A percentile compares a stretch with the other conserved stretches of the same genome.
Evolutionary conservation across 2,797 vertebrate species (phyloP).

Genomic region (Coregonus sp.): DNA sequence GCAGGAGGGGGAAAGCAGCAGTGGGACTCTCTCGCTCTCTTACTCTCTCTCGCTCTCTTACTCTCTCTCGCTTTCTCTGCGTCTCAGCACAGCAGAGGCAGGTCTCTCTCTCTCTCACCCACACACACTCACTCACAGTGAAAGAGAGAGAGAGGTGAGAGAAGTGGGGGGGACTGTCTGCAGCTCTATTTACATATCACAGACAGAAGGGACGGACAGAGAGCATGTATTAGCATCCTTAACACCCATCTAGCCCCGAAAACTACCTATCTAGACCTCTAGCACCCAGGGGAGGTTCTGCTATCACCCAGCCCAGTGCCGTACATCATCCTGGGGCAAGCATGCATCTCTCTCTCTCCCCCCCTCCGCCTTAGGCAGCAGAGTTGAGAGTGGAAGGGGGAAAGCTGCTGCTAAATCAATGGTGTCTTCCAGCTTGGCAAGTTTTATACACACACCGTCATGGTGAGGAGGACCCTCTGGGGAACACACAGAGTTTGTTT

Average conservation of each 20-base stretch:
- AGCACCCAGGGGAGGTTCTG: conserved; percentile 42
- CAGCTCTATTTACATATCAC: conserved; percentile 83
- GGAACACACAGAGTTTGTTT: conserved; percentile 29
- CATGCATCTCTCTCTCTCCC: not conserved
- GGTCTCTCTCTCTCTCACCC: not conserved
- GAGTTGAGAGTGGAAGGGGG: not conserved
- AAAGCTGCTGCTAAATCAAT: conserved; percentile 6
- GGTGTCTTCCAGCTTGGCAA: conserved; percentile 1
- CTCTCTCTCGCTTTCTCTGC: not conserved
- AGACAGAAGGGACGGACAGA: conserved; percentile 74
- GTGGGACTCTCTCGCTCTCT: not conserved
- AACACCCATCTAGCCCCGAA: conserved; percentile 74
- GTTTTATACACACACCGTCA: not conserved
- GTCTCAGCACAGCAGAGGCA: not conserved
- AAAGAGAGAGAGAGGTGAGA: conserved; percentile 3
- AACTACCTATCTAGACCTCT: conserved; percentile 76
- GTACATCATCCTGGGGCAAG: not conserved
- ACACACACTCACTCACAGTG: not conserved
- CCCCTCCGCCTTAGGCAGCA: not conserved
- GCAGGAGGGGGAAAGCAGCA: conserved; percentile 3
- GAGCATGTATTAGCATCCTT: conserved; percentile 73
- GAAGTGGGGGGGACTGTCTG: conserved; percentile 46
- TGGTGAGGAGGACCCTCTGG: conserved; percentile 9
- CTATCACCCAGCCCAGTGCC: not conserved
- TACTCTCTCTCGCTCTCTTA: not conserved